Percentiles rank a stretch among this genome's conserved stretches.
Conservation (phyloP, 2,113 vertebrate genomes). For the Mesitornis unicolor region DNA sequence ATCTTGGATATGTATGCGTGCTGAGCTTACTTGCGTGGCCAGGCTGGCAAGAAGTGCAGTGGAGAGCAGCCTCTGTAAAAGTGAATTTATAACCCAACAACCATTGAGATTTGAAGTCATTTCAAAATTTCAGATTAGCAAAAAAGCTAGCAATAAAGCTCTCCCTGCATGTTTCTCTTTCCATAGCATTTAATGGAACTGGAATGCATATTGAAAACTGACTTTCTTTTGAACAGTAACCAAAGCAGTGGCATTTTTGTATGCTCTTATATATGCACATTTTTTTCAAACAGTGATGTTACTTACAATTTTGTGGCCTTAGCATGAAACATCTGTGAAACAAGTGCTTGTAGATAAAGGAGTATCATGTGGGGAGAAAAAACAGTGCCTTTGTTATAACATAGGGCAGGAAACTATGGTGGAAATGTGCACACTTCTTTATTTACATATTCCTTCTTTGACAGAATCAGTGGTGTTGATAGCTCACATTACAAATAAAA, state of each 20-base stretch:
- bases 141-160: too few species aligned
- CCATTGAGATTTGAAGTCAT: neutral
- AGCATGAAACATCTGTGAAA: neutral
- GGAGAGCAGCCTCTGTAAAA: neutral
- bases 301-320: neutral
- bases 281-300: neutral
- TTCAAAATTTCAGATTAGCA: neutral
- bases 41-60: neutral
- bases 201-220: neutral
- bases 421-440: neutral
- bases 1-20: neutral
- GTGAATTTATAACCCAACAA: neutral
- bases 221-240: neutral
- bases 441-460: neutral
- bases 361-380: neutral
- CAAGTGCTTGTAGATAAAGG: neutral
- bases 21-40: neutral
- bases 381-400: neutral
- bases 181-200: neutral
- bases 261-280: neutral
- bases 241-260: neutral
- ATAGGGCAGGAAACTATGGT: neutral
- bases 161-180: too few species aligned
- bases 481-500: neutral
- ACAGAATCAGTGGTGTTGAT: neutral